Evolutionary conservation across 2,888 invertebrate species (phyloP), one percentile per base, ranked within the genome.

Genomic region (Drosophila setosimentum): DNA sequence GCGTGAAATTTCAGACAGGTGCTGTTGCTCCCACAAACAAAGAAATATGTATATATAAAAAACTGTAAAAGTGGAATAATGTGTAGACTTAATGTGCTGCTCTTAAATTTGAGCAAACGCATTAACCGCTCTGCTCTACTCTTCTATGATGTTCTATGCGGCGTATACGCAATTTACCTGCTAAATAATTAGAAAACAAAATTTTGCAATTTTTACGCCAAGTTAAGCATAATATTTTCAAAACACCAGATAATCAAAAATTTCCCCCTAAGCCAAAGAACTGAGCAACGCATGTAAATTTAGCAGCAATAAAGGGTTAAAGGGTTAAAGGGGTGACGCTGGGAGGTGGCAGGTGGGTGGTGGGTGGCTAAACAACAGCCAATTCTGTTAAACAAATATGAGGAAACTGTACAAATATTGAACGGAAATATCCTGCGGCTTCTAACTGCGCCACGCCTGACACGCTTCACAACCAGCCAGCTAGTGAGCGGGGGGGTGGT

Each of bases 361-460:
- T n/a, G 40, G 7, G 45, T 33, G 45, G 49, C 40, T 61, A 32
- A 50, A 74, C 68, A 80, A 70, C 70, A 73, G 51, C 73, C 79
- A 81, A 80, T 78, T 82, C 51, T 76, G 75, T 67, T 83, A 76
- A 58, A 63, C 82, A 87, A 87, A 84, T 75, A 86, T 74, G 67
- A 27, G 82, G 82, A 86, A 86, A 84, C 80, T 76, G 86, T 75
- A 73, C 80, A 87, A 87, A 87, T 84, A 87, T 87, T 87, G 76
- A 87, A 80, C 86, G 88, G 87, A 87, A 84, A 87, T 87, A 84
- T 83, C 84, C 84, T 80, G 81, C 73, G 83, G 87, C 76, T 76
- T 72, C 72, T 68, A 53, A 45, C 37, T 57, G 60, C 69, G 65
- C 68, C 61, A 60, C 45, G 21, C 40, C 67, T 74, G 80, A 70